Percentiles rank a stretch among this genome's conserved stretches.
Conservation (phyloP, 2,113 vertebrate species). For the Malurus melanocephalus region DNA sequence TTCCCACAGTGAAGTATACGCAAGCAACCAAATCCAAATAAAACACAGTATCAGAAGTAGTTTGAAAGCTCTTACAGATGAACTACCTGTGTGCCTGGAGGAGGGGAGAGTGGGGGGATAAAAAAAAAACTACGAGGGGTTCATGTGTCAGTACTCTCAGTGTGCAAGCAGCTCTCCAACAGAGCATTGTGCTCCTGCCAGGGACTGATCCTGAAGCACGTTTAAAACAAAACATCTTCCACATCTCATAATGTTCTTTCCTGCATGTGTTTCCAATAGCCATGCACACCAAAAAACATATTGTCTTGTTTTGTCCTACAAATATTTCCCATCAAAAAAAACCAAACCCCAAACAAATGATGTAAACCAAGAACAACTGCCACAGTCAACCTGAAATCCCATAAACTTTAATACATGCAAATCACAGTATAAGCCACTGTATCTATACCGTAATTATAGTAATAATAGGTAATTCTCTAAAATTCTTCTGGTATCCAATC, state of each 20-base stretch:
- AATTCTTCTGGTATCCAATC: background rate
- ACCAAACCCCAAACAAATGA: accelerated
- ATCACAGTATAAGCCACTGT: background rate
- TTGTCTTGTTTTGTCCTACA: background rate
- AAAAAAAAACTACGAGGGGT: background rate
- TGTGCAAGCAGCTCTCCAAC: background rate
- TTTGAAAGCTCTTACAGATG: background rate
- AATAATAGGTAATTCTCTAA: background rate
- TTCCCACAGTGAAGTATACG: background rate
- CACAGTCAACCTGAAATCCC: background rate
- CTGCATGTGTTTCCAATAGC: background rate
- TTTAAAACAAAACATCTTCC: background rate
- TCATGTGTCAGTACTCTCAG: background rate
- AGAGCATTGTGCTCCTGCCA: background rate
- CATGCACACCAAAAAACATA: background rate
- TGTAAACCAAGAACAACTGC: background rate
- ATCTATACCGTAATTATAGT: background rate
- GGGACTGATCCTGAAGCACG: background rate
- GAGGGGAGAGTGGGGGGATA: accelerated
- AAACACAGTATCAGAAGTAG: background rate
- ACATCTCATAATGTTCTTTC: background rate
- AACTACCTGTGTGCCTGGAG: background rate
- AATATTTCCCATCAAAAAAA: background rate
- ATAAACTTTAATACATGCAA: background rate
- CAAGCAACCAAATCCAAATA: background rate